Evolutionary conservation across 23 tunicate species (phyloP), one percentile per base, ranked within the genome.

Genomic region (Ciona savignyi): DNA sequence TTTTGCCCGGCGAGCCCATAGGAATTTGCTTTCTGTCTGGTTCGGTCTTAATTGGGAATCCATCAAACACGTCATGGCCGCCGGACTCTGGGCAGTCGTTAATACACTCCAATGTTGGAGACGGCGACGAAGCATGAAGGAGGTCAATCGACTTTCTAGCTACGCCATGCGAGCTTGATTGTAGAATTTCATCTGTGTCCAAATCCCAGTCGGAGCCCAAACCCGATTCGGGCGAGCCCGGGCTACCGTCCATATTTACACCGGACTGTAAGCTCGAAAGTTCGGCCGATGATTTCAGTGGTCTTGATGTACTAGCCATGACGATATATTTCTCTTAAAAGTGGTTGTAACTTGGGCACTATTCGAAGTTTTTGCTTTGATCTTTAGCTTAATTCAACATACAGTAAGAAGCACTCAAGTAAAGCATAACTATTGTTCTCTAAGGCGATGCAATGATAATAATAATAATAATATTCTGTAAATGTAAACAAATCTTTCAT

Each of bases 51-150:
- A 24, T 64, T 0, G 4, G 28, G 33, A 69, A 34, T 27, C 67
- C 61, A 20, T 81, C 76, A 48, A 60, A 81, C 1, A 81, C 78
- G 31, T 81, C 78, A 61, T 34, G 64, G 51, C 29, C 48, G 66
- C 24, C 49, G 33, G 70, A 65, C 32, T 80, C 85, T 3, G 78
- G 74, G 49, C 78, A 65, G 73, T 81, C 49, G n/a, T n/a, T 49
- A 26, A 81, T 81, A 60, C 95, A 87, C 42, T 87, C 95, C 63
- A 85, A 26, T 1, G 95, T 87, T 6, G 95, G 95, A 2, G 95
- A 87, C 1, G 95, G 95, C 6, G 95, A 81, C n/a, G 66, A 28
- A 22, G 85, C 79, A 23, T 78, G 76, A 20, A 70, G 60, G 19
- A 27, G 65, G 28, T 62, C 75, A 33, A 60, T 48, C 22, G 30